phyloP scores from a whole-genome alignment of 2,113 vertebrate species.

The Benitochromis conjunctus region DNA sequence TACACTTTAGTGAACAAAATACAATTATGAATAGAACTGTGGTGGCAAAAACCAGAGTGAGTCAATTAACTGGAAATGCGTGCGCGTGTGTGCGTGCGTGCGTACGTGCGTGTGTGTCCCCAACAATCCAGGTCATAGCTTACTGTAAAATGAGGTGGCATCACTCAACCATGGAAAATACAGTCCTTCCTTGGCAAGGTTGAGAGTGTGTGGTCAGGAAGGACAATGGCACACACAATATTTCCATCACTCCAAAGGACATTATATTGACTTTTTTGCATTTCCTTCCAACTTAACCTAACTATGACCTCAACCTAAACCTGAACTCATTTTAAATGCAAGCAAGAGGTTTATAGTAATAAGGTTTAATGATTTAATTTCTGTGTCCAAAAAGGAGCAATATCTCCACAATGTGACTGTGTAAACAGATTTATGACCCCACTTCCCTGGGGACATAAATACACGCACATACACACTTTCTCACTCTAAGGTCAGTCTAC shows the following conservation, averaged over 20 bases:
- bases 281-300: not conserved
- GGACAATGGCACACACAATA: not conserved
- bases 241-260: not conserved
- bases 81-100: not conserved
- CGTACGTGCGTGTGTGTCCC: not conserved
- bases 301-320: not conserved
- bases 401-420: not conserved
- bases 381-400: not conserved
- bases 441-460: not conserved
- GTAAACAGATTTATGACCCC: not conserved
- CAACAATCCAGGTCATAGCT: not conserved
- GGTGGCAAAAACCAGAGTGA: not conserved
- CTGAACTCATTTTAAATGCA: not conserved
- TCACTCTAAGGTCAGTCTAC: not conserved
- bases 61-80: not conserved
- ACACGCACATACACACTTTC: not conserved
- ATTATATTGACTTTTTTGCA: not conserved
- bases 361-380: not conserved
- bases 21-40: not conserved
- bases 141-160: not conserved
- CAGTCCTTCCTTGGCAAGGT: not conserved
- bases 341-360: not conserved
- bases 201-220: slow-evolving; percentile 8
- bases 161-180: slow-evolving; percentile 18
- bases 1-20: not conserved